Percentiles rank a stretch among this genome's conserved stretches.
These are phyloP conservation scores for Hylaeus volcanicus DNA, from an alignment of 1,140 invertebrate species.

Conservation along the genomic window DNA sequence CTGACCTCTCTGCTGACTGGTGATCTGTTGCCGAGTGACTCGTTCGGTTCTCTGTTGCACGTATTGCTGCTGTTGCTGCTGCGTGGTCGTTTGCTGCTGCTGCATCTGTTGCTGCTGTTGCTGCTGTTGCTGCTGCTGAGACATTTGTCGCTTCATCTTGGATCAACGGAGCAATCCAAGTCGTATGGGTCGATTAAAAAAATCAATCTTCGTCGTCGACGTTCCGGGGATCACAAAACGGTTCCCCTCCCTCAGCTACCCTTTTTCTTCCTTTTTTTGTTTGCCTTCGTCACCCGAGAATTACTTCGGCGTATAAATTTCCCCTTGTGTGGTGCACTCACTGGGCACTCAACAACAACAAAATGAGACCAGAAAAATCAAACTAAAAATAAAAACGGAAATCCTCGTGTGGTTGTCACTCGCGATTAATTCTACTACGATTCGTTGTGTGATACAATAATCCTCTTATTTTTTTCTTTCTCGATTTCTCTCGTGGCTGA, in stretches of 20 bases:
- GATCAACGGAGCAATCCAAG: slow-evolving; percentile 35
- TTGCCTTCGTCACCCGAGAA: slow-evolving; percentile 8
- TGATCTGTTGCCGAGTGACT: slow-evolving; percentile 86
- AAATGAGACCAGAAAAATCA: not conserved
- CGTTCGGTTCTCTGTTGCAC: slow-evolving; percentile 88
- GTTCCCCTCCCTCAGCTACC: not conserved
- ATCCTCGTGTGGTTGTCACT: slow-evolving; percentile 31
- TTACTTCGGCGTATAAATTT: slow-evolving; percentile 29
- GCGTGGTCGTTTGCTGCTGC: slow-evolving; percentile 73
- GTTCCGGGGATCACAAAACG: slow-evolving; percentile 15
- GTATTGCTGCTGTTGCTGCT: slow-evolving; percentile 79
- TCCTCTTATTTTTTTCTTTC: slow-evolving; percentile 17
- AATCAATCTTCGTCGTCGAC: slow-evolving; percentile 21
- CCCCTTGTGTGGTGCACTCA: slow-evolving; percentile 2
- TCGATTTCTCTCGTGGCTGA: slow-evolving; percentile 2
- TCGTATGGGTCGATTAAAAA: slow-evolving; percentile 11
- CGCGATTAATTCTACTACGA: slow-evolving; percentile 32
- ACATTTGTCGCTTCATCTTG: slow-evolving; percentile 83
- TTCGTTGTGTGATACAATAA: slow-evolving; percentile 24
- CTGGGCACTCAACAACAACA: slow-evolving; percentile 56
- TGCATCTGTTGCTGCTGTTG: slow-evolving; percentile 73
- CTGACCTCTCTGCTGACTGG: slow-evolving; percentile 90
- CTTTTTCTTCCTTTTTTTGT: not conserved
- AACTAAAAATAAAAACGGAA: not conserved
- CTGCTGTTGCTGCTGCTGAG: slow-evolving; percentile 73